A percentile compares a stretch with the other conserved stretches of the same genome.
These are phyloP conservation scores for Oxytorus armatus DNA, from an alignment of 2,888 invertebrate genomes.

Conservation along the genomic window DNA sequence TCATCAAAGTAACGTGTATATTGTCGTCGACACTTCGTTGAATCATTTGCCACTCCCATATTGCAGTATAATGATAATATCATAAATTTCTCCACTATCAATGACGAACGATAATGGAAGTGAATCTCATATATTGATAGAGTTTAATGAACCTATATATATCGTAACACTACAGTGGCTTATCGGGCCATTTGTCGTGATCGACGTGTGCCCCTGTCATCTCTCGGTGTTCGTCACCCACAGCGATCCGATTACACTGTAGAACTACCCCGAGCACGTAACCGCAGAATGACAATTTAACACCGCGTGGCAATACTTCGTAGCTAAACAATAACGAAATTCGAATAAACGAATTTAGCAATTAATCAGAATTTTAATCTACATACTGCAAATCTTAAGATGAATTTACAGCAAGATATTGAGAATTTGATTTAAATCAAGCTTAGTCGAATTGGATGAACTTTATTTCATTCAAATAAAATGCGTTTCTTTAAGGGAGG, in stretches of 20 bases:
- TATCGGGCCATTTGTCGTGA: slow-evolving; percentile 44
- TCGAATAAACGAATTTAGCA: too few relatives aligned
- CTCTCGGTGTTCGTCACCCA: slow-evolving; percentile 50
- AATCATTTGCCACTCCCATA: slow-evolving; percentile 23
- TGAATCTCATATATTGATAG: slow-evolving; percentile 32
- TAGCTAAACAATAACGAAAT: neutral
- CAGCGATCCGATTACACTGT: slow-evolving; percentile 55
- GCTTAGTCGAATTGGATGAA: too few relatives aligned
- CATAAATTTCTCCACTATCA: slow-evolving; percentile 18
- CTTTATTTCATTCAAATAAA: too few relatives aligned
- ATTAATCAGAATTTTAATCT: too few relatives aligned
- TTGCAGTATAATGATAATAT: slow-evolving; percentile 17
- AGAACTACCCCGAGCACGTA: slow-evolving; percentile 45
- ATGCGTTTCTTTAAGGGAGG: too few relatives aligned
- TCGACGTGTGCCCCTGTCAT: slow-evolving; percentile 37
- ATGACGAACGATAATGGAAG: slow-evolving; percentile 7
- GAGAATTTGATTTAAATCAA: too few relatives aligned
- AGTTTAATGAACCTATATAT: slow-evolving; percentile 33
- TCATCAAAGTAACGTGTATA: slow-evolving; percentile 3
- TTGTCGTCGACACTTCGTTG: slow-evolving; percentile 6
- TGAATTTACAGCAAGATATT: too few relatives aligned
- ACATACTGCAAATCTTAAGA: too few relatives aligned
- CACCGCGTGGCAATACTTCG: slow-evolving; percentile 32
- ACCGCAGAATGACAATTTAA: slow-evolving; percentile 60
- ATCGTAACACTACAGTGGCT: slow-evolving; percentile 1